Base-by-base conservation (phyloP, 2,113 vertebrate genomes). In the Ramphastos sulfuratus region DNA sequence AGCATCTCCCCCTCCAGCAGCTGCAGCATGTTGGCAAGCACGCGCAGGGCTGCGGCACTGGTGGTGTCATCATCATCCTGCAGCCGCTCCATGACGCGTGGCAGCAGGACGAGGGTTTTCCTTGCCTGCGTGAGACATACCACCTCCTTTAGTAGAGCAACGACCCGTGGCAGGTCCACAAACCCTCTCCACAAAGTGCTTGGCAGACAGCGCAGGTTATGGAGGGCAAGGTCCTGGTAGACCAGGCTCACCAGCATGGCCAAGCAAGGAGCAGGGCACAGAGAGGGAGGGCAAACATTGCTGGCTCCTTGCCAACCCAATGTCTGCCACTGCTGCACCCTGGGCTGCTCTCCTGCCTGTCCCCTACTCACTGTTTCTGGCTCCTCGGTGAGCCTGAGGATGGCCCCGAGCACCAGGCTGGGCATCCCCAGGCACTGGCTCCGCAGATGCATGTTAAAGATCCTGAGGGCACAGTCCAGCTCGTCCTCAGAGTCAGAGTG, bases 141-240 rank as follows among this genome's bases (percentile, higher is more conserved):
- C 54, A 52, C 8, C 63, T 60, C 52, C 28, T 50, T 59, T 58
- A 30, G 42, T 65, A 42, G 58, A 39, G 33, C 48, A 39, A 39
- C 2, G 2, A 46, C 56, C 0, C 1, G 15, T 9, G 2, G 2
- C n/a, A 55, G 48, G n/a, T 28, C 18, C 15, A 23, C 27, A 28
- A 71, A 46, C 8, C 15, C 48, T 25, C 46, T 55, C 31, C 1
- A 2, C 0, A 1, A n/a, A 46, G 15, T 64, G 37, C 35, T 64
- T 25, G 15, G 65, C 55, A 54, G 56, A 46, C 55, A 46, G 73
- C 5, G 1, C 2, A 4, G 48, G 10, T 46, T 31, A 46, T 0
- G 8, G 44, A 64, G 64, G 64, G 24, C 12, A 44, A 60, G 63
- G 24, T 30, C 33, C 55, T 1, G 1, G 35, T 33, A 60, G 44